Percentiles rank a stretch among this genome's conserved stretches.
phyloP scores from a whole-genome alignment of 2,888 invertebrate species.

The Stramonita haemastoma region DNA sequence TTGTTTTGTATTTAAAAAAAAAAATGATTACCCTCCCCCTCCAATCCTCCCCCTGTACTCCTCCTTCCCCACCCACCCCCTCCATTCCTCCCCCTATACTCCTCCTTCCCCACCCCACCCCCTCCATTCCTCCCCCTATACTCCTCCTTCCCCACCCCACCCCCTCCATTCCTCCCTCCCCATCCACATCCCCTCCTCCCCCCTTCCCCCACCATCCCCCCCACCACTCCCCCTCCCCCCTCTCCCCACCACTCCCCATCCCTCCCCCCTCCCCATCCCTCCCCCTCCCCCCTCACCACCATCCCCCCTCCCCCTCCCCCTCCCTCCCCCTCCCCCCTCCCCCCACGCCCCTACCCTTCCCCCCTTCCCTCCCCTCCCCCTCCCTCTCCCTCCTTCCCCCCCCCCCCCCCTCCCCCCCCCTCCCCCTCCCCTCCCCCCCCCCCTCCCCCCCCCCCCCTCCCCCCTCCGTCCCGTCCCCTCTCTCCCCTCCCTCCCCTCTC shows the following conservation, averaged over 20 bases:
- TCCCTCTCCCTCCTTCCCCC: too few relatives aligned
- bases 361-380: too few relatives aligned
- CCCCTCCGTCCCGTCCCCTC: too few relatives aligned
- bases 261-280: neutral
- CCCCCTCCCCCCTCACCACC: neutral
- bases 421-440: too few relatives aligned
- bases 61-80: too few relatives aligned
- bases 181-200: neutral
- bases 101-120: neutral
- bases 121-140: neutral
- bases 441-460: too few relatives aligned
- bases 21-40: too few relatives aligned
- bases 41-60: too few relatives aligned
- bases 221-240: neutral
- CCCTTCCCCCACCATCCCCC: neutral
- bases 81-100: too few relatives aligned
- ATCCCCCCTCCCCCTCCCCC: neutral
- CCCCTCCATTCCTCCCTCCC: neutral
- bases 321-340: neutral
- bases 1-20: too few relatives aligned
- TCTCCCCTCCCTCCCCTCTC: too few relatives aligned
- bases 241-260: conserved; percentile 15
- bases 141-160: neutral
- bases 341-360: neutral
- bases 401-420: too few relatives aligned